Percentiles rank a stretch among this genome's conserved stretches.
Conservation (phyloP, 2,797 vertebrate species). For the Propithecus deckenii region DNA sequence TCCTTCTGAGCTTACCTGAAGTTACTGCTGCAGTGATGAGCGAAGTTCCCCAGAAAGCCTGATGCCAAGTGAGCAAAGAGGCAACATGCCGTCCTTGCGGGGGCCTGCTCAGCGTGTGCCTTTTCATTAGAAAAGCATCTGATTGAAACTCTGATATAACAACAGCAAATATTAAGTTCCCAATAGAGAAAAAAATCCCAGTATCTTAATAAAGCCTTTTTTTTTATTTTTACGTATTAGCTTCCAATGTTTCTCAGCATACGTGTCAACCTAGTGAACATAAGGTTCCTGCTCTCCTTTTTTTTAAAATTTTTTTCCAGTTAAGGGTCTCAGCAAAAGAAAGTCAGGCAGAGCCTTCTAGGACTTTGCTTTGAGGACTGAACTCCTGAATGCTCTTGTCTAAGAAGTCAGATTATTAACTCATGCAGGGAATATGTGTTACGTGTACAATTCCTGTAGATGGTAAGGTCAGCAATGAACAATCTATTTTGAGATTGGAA, state of each 20-base stretch:
- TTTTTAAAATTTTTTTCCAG: background rate
- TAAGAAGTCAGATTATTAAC: background rate
- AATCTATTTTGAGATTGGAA: background rate
- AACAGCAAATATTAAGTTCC: background rate
- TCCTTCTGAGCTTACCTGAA: background rate
- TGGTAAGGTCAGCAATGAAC: background rate
- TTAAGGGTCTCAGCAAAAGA: background rate
- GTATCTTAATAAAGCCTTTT: background rate
- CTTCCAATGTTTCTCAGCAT: background rate
- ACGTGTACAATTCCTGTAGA: background rate
- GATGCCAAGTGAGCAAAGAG: background rate
- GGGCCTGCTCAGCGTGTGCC: accelerated
- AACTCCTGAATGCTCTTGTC: background rate
- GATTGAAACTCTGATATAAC: background rate
- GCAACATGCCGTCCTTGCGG: no score
- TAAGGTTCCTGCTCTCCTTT: background rate
- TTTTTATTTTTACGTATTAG: background rate
- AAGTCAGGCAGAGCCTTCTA: background rate
- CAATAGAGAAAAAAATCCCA: background rate
- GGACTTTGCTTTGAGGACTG: background rate
- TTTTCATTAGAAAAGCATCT: background rate
- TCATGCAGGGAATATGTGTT: accelerated
- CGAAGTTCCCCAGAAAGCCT: background rate
- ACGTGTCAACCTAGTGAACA: background rate
- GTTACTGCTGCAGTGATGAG: background rate